A percentile compares a stretch with the other conserved stretches of the same genome.
These are phyloP conservation scores for Uropetala carovei DNA, from an alignment of 2,888 invertebrate species.

Conservation along the genomic window DNA sequence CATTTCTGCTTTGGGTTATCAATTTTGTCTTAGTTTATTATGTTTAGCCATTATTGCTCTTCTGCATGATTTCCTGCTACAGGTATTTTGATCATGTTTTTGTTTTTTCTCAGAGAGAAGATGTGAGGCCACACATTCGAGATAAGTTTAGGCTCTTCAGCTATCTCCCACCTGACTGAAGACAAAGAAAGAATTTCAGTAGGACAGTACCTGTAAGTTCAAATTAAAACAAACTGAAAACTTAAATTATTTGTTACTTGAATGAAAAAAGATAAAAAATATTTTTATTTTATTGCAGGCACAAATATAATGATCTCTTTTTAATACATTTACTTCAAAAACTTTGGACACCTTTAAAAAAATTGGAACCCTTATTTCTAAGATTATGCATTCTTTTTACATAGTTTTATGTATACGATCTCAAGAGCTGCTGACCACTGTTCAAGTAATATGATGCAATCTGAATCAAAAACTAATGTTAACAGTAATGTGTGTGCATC, in stretches of 20 bases:
- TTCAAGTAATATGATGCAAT: not conserved
- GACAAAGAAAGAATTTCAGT: constrained; percentile 15
- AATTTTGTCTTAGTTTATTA: not conserved
- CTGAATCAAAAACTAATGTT: constrained; percentile 5
- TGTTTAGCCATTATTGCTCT: constrained; percentile 25
- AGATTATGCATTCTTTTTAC: not conserved
- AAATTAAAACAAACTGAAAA: not conserved
- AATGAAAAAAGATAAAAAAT: not conserved
- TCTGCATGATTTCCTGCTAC: not conserved
- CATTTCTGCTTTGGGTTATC: constrained; percentile 1
- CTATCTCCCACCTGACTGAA: constrained; percentile 86
- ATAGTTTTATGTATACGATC: not conserved
- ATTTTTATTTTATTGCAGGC: constrained; percentile 39
- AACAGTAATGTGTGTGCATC: not conserved
- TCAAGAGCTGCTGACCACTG: constrained; percentile 14
- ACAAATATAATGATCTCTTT: constrained; percentile 52
- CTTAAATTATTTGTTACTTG: not conserved
- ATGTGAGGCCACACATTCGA: constrained; percentile 93
- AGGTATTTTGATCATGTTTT: constrained; percentile 65
- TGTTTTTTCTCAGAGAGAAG: constrained; percentile 84
- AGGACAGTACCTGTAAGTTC: constrained; percentile 47
- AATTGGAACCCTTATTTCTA: not conserved
- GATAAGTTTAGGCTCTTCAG: constrained; percentile 94
- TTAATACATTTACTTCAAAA: not conserved
- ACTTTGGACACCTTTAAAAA: constrained; percentile 11